Conservation (phyloP, 2,888 invertebrate genomes). For the Brenthis ino region DNA sequence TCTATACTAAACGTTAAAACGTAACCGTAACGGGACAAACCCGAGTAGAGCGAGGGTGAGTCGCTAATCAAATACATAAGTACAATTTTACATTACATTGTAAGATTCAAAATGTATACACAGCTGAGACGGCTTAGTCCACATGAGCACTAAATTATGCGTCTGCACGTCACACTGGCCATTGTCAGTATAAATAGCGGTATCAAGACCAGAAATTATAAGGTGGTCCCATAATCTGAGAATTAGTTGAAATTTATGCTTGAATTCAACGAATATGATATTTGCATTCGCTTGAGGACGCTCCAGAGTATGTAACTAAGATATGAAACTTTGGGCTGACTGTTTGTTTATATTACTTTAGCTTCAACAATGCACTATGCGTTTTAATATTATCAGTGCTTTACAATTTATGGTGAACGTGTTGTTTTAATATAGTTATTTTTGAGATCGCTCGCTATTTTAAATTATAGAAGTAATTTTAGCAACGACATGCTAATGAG, state of each 20-base stretch:
- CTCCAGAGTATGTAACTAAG: too few species aligned
- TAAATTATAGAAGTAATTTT: too few species aligned
- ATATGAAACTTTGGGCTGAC: too few species aligned
- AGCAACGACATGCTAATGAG: too few species aligned
- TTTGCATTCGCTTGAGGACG: not conserved
- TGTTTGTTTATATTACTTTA: too few species aligned
- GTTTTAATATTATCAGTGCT: too few species aligned
- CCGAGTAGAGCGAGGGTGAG: not conserved
- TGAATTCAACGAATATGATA: not conserved
- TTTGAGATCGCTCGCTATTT: too few species aligned
- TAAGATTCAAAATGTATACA: conserved; percentile 24
- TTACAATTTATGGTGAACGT: too few species aligned
- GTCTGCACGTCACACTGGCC: conserved; percentile 27
- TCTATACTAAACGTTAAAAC: too few species aligned
- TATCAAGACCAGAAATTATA: conserved; percentile 26
- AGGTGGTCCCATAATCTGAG: conserved; percentile 18
- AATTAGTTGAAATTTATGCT: conserved; percentile 22
- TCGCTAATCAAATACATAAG: not conserved
- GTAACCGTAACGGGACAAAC: too few species aligned
- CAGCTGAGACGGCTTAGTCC: conserved; percentile 28
- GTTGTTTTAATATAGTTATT: too few species aligned
- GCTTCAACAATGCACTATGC: too few species aligned
- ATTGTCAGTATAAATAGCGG: conserved; percentile 21
- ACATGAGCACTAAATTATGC: conserved; percentile 37
- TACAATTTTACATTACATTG: conserved; percentile 2